Base-by-base conservation (phyloP, 2,888 invertebrate genomes). In the Xestia xanthographa region DNA sequence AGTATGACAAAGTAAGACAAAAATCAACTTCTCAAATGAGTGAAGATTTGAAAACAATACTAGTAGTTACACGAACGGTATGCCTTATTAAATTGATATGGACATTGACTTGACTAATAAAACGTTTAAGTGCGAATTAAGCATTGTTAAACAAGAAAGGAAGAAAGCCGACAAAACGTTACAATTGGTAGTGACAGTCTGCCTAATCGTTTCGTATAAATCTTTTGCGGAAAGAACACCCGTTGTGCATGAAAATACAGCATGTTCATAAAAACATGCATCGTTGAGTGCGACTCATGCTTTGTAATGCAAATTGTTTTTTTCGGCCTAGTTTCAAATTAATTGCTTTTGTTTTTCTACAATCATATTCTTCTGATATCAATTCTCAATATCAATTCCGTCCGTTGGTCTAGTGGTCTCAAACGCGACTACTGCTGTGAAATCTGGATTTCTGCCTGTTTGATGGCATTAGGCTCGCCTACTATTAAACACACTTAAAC, bases 201-300 rank as follows among this genome's bases (percentile, higher is more conserved):
- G 60, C 29, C 50, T 76, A 75, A 76, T 80, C 76, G 71, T 66
- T 84, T 72, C 72, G 9, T 65, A 56, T 67, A 77, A 68, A 74
- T 84, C 65, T 74, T 62, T 77, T 66, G 34, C 80, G 84, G 76
- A 84, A 83, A 70, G 34, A 70, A 63, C 67, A 67, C n/a, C 53
- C 50, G 72, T 60, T 73, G 45, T 56, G 71, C 62, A 68, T 74
- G 53, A 76, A 83, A 71, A 68, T 72, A 53, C 34, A 74, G 45
- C 26, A 22, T 41, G n/a, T n/a, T 29, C 22, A 71, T 66, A 72
- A 77, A 77, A 50, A 74, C 77, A 60, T 77, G 66, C 78, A 83
- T 66, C 71, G 68, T 72, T 82, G 45, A 82, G 77, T 77, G 43
- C 58, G 45, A 63, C 34, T 76, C 60, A 70, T 60, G 53, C 50